Evolutionary conservation across 2,113 vertebrate genomes (phyloP).

Genomic region (Ornithorhynchus anatinus): DNA sequence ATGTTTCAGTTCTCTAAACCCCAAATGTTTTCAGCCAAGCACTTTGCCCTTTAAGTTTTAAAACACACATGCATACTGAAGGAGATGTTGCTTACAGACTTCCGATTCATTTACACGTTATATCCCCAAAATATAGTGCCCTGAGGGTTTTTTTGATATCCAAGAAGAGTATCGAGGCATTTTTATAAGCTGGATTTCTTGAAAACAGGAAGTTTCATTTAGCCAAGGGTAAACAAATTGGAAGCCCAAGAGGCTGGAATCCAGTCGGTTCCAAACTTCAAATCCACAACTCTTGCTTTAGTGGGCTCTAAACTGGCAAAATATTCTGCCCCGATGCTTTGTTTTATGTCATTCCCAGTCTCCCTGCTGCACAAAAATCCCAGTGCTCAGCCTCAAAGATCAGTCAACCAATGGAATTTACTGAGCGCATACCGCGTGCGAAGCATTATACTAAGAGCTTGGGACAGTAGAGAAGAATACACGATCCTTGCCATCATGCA

Average conservation of each 20-base stretch:
- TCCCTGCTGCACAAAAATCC: constrained; percentile 7
- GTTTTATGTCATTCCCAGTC: constrained; percentile 25
- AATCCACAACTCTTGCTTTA: background rate
- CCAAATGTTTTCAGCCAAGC: constrained; percentile 13
- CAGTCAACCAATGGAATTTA: too few relatives aligned
- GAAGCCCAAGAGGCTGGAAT: constrained; percentile 10
- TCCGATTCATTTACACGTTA: constrained; percentile 43
- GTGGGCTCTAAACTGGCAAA: constrained; percentile 8
- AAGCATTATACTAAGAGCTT: too few relatives aligned
- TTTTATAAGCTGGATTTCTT: constrained; percentile 37
- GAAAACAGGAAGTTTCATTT: constrained; percentile 45
- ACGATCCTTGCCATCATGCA: too few relatives aligned
- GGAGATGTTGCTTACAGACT: constrained; percentile 25
- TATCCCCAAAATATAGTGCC: constrained; percentile 29
- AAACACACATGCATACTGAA: constrained; percentile 28
- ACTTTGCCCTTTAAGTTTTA: background rate
- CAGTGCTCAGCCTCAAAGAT: too few relatives aligned
- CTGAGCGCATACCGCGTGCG: too few relatives aligned
- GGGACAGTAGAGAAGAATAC: too few relatives aligned
- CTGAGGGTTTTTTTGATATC: constrained; percentile 16
- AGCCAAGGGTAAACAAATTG: constrained; percentile 40
- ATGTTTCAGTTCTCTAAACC: constrained; percentile 19
- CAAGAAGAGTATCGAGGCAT: constrained; percentile 24
- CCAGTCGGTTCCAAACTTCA: background rate
- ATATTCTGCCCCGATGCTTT: constrained; percentile 26